These are phyloP conservation scores for Cathartes aura DNA, from an alignment of 2,113 vertebrate genomes.

Conservation along the genomic window DNA sequence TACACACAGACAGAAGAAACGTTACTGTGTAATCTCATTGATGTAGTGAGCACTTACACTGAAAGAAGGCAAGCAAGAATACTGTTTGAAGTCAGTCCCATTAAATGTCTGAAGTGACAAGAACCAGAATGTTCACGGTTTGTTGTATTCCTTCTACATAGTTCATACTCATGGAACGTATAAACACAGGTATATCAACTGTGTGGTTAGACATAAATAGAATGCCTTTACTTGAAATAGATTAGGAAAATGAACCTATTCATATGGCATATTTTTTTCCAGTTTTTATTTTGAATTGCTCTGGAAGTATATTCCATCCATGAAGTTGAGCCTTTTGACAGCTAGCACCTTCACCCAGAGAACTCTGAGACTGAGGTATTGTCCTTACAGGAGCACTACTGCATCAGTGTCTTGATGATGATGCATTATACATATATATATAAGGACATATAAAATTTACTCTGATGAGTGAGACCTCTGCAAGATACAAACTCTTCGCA, in stretches of 20 bases:
- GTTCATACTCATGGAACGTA: background rate
- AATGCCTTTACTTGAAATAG: background rate
- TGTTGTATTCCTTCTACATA: background rate
- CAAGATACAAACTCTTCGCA: background rate
- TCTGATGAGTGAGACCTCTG: background rate
- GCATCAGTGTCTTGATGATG: background rate
- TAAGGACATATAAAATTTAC: background rate
- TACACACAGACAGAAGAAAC: background rate
- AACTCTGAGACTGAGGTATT: background rate
- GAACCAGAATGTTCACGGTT: background rate
- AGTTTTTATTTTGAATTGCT: background rate
- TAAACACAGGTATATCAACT: slow-evolving; percentile 30
- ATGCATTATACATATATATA: background rate
- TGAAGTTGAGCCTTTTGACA: background rate
- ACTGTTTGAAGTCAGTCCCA: slow-evolving; percentile 2
- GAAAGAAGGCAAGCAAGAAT: background rate
- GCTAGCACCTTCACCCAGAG: background rate
- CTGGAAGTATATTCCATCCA: background rate
- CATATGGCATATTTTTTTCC: background rate
- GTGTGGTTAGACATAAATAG: slow-evolving; percentile 12
- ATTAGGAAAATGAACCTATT: background rate
- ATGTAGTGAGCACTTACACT: background rate
- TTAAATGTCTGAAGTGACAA: slow-evolving; percentile 28
- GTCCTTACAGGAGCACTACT: background rate
- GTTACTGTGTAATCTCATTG: background rate